Base-by-base conservation (phyloP, 2,113 vertebrate species). In the Macrotis lagotis region DNA sequence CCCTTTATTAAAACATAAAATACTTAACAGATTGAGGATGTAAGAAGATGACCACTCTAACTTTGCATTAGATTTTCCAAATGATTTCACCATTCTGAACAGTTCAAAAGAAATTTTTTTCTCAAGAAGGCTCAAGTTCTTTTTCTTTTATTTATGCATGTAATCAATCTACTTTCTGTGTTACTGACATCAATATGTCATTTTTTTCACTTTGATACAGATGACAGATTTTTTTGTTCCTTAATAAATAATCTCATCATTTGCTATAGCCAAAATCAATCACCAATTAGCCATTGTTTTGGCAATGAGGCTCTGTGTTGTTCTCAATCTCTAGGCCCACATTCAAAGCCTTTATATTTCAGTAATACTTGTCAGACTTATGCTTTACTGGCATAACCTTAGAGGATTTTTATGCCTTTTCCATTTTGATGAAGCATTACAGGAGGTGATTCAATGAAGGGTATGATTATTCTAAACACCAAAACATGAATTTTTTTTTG, bases 31-130 rank as follows among this genome's bases (percentile, higher is more conserved):
- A n/a, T 14, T 93, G 47, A 25, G 96, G 92, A 95, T 14, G 0
- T 10, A 90, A 10, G 22, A 74, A 1, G 51, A 51, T 83, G 94
- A 52, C 95, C 48, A 90, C 26, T 10, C 48, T 49, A 93, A 89
- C 24, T 92, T 95, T 51, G 91, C 0, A 7, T 14, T 96, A 83
- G 16, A 83, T 44, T 97, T 16, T 94, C 74, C 2, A 59, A 94
- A 83, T 96, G 95, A 91, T 0, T 0, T 83, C 25, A 44, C 0
- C 25, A 55, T 90, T 97, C 90, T 66, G 49, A 55, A 50, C 48
- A 24, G 0, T 11, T 2, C 0, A 50, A 95, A 95, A 92, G 1
- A 11, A 91, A 49, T 22, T 1, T 83, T 0, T 53, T 92, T 88
- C 31, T 31, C 24, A 53, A 19, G 95, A 90, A 92, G 50, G 4